Conservation (phyloP, 2,888 invertebrate genomes). For the Acronicta leporina region DNA sequence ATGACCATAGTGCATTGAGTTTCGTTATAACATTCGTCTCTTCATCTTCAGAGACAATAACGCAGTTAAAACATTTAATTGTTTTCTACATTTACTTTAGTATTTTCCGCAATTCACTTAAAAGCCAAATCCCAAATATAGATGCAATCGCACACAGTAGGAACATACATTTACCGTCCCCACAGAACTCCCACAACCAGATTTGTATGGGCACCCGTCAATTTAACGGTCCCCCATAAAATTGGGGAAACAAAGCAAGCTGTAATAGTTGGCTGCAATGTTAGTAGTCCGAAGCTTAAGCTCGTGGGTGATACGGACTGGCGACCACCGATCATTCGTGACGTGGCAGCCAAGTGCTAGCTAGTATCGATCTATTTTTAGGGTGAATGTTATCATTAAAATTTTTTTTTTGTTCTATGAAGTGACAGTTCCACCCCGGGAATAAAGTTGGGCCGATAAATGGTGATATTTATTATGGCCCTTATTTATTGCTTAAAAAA, state of each 20-base stretch:
- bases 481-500: too few species aligned
- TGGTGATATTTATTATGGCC: too few species aligned
- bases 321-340: constrained; percentile 70
- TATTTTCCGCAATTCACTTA: neutral
- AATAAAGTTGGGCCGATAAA: neutral
- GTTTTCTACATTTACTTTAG: too few species aligned
- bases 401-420: neutral
- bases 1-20: too few species aligned
- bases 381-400: constrained; percentile 22
- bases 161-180: constrained; percentile 34
- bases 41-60: too few species aligned
- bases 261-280: constrained; percentile 57
- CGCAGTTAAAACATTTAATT: too few species aligned
- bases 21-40: too few species aligned
- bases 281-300: constrained; percentile 62
- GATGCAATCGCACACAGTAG: constrained; percentile 29
- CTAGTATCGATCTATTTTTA: constrained; percentile 6
- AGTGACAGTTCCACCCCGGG: neutral
- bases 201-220: constrained; percentile 50
- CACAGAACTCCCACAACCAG: constrained; percentile 10
- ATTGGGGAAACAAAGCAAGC: constrained; percentile 60
- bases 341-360: constrained; percentile 46
- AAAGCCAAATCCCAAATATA: constrained; percentile 33
- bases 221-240: constrained; percentile 65
- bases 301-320: constrained; percentile 71